Evolutionary conservation across 2,888 invertebrate species (phyloP).

Genomic region (Cosmopolites sordidus): DNA sequence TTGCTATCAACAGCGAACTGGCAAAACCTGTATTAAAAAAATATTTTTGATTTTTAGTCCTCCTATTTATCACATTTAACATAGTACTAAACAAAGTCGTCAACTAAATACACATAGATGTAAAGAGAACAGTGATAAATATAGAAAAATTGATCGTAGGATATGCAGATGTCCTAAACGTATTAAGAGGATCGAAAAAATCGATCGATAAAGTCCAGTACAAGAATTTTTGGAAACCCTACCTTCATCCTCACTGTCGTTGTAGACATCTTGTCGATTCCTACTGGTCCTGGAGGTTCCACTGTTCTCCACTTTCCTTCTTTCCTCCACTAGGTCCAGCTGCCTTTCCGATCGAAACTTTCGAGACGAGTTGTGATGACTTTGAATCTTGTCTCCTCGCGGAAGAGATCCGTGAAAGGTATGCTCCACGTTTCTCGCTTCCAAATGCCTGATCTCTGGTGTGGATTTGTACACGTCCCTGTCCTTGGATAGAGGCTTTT

Average conservation of each 20-base stretch:
- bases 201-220: neutral
- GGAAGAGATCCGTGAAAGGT: constrained; percentile 60
- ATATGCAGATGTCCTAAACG: too few species aligned
- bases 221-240: too few species aligned
- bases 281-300: constrained; percentile 77
- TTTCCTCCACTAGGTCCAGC: constrained; percentile 49
- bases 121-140: too few species aligned
- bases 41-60: too few species aligned
- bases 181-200: neutral
- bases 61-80: too few species aligned
- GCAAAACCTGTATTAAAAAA: constrained; percentile 60
- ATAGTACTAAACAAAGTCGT: too few species aligned
- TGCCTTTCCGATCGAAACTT: constrained; percentile 45
- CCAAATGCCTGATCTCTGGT: constrained; percentile 57
- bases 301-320: constrained; percentile 53
- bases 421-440: constrained; percentile 37
- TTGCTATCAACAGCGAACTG: constrained; percentile 66
- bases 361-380: constrained; percentile 30
- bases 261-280: constrained; percentile 41
- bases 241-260: constrained; percentile 64
- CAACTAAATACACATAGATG: too few species aligned
- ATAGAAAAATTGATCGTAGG: too few species aligned
- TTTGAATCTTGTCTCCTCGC: constrained; percentile 48
- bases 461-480: constrained; percentile 59
- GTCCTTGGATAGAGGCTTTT: constrained; percentile 38